A percentile compares a stretch with the other conserved stretches of the same genome.
phyloP scores from a whole-genome alignment of 2,888 invertebrate species.

The Acanthosepion esculentum region DNA sequence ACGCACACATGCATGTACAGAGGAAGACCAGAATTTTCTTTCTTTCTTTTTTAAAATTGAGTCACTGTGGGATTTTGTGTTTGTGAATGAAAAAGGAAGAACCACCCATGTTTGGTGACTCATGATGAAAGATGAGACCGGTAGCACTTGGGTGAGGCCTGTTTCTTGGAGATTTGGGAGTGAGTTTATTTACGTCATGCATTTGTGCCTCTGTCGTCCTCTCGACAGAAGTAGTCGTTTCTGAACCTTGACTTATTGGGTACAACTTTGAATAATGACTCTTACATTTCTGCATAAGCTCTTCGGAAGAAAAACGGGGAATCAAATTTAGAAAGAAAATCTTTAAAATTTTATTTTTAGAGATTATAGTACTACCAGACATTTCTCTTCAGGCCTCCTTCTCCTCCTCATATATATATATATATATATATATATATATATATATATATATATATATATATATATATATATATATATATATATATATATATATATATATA shows the following conservation, averaged over 20 bases:
- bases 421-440: background rate
- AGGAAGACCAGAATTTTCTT: background rate
- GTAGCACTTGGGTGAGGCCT: background rate
- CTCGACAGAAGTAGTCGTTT: background rate
- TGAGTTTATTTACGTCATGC: constrained; percentile 24
- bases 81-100: background rate
- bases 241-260: background rate
- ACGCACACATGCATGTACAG: background rate
- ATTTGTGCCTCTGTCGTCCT: background rate
- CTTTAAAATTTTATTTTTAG: background rate
- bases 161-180: background rate
- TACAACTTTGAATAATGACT: background rate
- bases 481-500: no score
- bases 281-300: background rate
- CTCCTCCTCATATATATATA: background rate
- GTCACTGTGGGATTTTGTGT: background rate
- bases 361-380: background rate
- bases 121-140: background rate
- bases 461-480: no score
- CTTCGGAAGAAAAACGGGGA: background rate
- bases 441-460: background rate
- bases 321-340: background rate
- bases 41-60: background rate
- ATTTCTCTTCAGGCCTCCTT: background rate
- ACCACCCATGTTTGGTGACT: background rate